Evolutionary conservation across 2,113 vertebrate genomes (phyloP).

Genomic region (Monopterus albus): DNA sequence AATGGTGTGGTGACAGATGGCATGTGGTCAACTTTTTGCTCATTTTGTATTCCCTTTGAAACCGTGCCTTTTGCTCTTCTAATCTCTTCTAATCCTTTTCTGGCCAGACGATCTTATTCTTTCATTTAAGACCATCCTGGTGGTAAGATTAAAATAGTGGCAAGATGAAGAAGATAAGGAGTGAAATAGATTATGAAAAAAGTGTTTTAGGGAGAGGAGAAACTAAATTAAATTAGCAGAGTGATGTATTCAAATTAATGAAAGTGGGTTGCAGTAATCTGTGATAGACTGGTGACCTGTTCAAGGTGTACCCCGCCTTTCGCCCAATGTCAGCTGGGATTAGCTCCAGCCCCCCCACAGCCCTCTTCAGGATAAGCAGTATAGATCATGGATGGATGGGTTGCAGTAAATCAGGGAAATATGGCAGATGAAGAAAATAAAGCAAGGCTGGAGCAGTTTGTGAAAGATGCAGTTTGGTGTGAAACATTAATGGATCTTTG

Average conservation of each 20-base stretch:
- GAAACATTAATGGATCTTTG: constrained; percentile 62
- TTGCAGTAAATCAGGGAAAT: no score
- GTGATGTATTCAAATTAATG: background rate
- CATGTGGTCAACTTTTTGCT: background rate
- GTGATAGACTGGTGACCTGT: no score
- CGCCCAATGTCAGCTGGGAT: no score
- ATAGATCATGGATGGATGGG: no score
- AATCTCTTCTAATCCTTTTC: background rate
- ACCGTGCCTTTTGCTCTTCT: constrained; percentile 1
- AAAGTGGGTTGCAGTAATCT: constrained; percentile 13
- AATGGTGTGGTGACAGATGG: background rate
- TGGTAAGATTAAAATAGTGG: background rate
- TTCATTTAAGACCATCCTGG: background rate
- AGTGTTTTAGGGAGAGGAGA: background rate
- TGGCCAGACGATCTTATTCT: background rate
- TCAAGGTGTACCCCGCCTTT: no score
- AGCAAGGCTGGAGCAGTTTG: constrained; percentile 13
- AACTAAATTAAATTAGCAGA: background rate
- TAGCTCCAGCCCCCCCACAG: no score
- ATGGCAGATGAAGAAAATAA: constrained; percentile 21
- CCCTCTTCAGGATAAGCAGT: no score
- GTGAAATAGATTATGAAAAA: background rate
- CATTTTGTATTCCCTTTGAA: background rate
- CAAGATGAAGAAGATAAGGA: constrained; percentile 7
- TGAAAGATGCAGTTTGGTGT: constrained; percentile 47